A percentile compares a stretch with the other conserved stretches of the same genome.
Conservation (phyloP, 2,797 vertebrate genomes). For the Channa striata region DNA sequence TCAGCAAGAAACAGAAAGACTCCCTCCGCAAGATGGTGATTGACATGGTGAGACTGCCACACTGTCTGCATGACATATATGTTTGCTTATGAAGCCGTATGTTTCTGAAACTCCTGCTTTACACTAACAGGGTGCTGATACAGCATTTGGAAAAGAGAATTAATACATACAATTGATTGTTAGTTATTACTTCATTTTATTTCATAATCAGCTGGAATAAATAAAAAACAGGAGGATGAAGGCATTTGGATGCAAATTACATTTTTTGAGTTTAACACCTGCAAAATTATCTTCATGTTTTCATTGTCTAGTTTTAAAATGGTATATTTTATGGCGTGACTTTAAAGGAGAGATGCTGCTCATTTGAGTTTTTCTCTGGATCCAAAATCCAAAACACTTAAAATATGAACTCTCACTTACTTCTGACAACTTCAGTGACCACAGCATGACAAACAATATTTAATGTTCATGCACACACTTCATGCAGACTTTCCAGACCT, state of each 20-base stretch:
- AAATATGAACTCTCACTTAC: background rate
- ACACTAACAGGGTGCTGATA: background rate
- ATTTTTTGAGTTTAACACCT: too few species aligned
- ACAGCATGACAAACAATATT: background rate
- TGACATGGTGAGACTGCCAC: constrained; percentile 87
- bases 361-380: background rate
- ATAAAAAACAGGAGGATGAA: background rate
- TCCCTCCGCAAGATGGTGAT: constrained; percentile 94
- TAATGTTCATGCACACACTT: background rate
- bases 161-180: background rate
- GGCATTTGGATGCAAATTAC: too few species aligned
- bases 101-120: too few species aligned
- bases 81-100: too few species aligned
- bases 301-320: background rate
- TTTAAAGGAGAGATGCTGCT: background rate
- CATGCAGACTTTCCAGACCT: background rate
- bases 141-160: too few species aligned
- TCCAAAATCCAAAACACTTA: background rate
- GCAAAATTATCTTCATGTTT: too few species aligned
- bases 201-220: background rate
- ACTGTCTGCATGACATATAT: background rate
- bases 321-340: background rate
- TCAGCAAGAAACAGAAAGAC: constrained; percentile 90
- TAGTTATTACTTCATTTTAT: background rate
- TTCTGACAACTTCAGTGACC: background rate